Percentiles rank a stretch among this genome's conserved stretches.
Conservation (phyloP, 2,113 vertebrate genomes). For the Mustelus asterias region DNA sequence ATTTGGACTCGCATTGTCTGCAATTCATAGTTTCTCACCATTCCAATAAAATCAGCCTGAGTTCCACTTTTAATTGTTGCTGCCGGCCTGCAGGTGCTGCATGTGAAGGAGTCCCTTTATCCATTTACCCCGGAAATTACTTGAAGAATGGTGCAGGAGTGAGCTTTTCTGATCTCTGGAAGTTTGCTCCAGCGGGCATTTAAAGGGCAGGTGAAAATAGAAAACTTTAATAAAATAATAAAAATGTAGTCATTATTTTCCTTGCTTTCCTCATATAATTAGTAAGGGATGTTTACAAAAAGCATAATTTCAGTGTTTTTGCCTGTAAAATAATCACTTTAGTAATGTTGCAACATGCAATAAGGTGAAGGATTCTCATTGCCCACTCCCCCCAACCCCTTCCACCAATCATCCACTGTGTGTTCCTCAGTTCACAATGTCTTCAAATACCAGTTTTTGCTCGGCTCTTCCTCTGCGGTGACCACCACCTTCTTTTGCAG, state of each 20-base stretch:
- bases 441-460: background rate
- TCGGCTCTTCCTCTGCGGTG: background rate
- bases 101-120: background rate
- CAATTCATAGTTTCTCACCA: background rate
- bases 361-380: background rate
- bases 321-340: background rate
- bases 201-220: background rate
- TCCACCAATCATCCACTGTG: background rate
- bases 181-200: background rate
- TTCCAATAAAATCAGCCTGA: background rate
- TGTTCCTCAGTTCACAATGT: background rate
- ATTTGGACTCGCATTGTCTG: background rate
- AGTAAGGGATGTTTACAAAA: background rate
- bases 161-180: background rate
- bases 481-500: constrained; percentile 48
- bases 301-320: background rate
- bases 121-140: background rate
- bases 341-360: background rate
- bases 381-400: too few relatives aligned
- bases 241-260: background rate
- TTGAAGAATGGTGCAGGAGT: background rate
- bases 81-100: background rate
- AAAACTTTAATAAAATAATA: background rate
- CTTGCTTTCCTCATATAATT: background rate
- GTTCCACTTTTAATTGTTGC: background rate